These are phyloP conservation scores for Aproaerema taeniolella DNA, from an alignment of 2,888 invertebrate species.

Conservation along the genomic window DNA sequence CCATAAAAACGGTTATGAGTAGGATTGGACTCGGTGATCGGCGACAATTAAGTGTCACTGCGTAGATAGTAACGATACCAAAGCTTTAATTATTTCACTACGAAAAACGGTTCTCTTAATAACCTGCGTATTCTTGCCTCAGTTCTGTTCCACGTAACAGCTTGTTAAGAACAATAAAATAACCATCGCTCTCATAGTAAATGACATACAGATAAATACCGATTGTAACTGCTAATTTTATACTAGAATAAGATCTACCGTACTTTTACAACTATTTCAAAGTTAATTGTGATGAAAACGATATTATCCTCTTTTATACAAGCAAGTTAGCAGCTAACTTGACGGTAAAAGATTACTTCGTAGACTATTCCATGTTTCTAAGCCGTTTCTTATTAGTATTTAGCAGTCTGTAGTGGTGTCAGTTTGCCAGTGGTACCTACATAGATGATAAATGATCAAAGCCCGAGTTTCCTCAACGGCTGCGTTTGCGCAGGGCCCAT, in stretches of 20 bases:
- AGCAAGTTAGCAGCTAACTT: too few relatives aligned
- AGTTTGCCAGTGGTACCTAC: conserved; percentile 31
- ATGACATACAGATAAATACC: too few relatives aligned
- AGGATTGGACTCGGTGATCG: conserved; percentile 31
- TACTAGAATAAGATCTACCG: too few relatives aligned
- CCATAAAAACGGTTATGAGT: conserved; percentile 50
- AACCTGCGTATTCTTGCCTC: too few relatives aligned
- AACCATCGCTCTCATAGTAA: too few relatives aligned
- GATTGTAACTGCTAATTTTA: too few relatives aligned
- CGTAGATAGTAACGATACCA: conserved; percentile 27
- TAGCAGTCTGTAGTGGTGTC: conserved; percentile 15
- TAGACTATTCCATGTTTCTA: conserved; percentile 9
- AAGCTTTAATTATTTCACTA: conserved; percentile 31
- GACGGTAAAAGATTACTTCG: too few relatives aligned
- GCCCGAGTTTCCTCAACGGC: conserved; percentile 41
- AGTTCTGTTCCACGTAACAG: conserved; percentile 21
- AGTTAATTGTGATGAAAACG: too few relatives aligned
- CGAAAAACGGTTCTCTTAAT: conserved; percentile 20
- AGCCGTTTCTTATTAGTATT: conserved; percentile 8
- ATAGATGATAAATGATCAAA: conserved; percentile 43
- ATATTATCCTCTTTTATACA: too few relatives aligned
- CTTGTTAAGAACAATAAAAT: conserved; percentile 23
- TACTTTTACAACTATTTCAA: too few relatives aligned
- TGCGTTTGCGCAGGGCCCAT: conserved; percentile 34
- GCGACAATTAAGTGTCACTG: conserved; percentile 42